Evolutionary conservation across 2,113 vertebrate genomes (phyloP).

Genomic region (Machaerirhynchus nigripectus): DNA sequence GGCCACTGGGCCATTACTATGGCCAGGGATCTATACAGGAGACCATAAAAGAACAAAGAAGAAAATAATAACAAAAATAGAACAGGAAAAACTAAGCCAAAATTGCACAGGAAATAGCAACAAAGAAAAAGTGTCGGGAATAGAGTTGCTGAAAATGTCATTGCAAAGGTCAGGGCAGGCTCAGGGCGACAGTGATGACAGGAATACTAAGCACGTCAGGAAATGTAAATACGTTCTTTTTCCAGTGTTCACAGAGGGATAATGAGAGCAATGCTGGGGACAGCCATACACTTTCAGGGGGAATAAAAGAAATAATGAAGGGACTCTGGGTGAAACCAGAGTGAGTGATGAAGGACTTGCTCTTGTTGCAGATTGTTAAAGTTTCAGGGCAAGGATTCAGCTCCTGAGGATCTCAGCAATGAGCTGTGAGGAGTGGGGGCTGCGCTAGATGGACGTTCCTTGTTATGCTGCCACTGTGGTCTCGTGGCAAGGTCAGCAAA

Average conservation of each 20-base stretch:
- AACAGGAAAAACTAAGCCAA: background rate
- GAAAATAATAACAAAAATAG: background rate
- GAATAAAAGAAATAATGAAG: background rate
- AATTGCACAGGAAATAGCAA: background rate
- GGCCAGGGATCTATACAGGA: background rate
- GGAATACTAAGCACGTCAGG: background rate
- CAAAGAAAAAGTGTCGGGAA: background rate
- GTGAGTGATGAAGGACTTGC: background rate
- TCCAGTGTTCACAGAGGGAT: background rate
- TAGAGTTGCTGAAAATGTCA: background rate
- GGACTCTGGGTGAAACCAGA: background rate
- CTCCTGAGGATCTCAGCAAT: background rate
- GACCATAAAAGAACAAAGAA: background rate
- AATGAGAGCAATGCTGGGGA: background rate
- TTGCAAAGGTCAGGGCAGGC: background rate
- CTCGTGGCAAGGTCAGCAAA: background rate
- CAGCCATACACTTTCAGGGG: background rate
- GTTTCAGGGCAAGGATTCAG: background rate
- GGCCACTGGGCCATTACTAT: background rate
- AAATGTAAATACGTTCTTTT: background rate
- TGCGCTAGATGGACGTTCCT: rapidly evolving
- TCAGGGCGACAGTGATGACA: background rate
- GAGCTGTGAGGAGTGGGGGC: background rate
- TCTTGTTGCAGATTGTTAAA: background rate
- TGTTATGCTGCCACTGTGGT: background rate